These are phyloP conservation scores for Alaudala cheleensis DNA, from an alignment of 2,113 vertebrate species.

Conservation along the genomic window DNA sequence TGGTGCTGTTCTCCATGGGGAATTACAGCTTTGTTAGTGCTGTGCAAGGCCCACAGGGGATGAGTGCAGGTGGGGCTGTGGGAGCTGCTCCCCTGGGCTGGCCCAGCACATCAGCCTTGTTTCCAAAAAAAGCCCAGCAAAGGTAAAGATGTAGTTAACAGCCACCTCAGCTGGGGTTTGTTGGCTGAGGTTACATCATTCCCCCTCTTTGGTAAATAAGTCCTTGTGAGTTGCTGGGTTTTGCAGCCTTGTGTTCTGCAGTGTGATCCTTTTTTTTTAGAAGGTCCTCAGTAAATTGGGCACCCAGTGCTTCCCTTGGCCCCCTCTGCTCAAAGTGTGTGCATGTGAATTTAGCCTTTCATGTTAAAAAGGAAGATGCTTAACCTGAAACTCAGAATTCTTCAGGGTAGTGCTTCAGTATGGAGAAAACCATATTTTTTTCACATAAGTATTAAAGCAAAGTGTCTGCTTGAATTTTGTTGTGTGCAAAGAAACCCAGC, in stretches of 20 bases:
- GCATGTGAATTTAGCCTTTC: not conserved
- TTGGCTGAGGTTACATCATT: not conserved
- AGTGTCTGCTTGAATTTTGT: not conserved
- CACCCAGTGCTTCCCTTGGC: not conserved
- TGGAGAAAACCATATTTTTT: not conserved
- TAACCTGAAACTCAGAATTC: not conserved
- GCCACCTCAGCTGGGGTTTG: not conserved
- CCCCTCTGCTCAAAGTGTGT: not conserved
- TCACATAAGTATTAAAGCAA: not conserved
- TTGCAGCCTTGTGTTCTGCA: not conserved
- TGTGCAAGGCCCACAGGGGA: not conserved
- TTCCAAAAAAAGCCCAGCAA: not conserved
- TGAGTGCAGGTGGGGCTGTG: not conserved
- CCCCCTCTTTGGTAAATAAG: not conserved
- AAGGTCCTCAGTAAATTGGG: not conserved
- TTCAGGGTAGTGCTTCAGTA: not conserved
- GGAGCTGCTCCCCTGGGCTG: not conserved
- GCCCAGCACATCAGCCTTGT: not conserved
- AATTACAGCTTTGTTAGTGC: not conserved
- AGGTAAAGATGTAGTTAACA: not conserved
- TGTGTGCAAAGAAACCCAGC: not conserved
- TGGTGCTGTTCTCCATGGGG: slow-evolving; percentile 2
- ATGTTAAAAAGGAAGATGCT: not conserved
- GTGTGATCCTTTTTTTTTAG: not conserved
- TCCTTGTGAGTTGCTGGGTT: not conserved